A percentile compares a stretch with the other conserved stretches of the same genome.
Evolutionary conservation across 2,888 invertebrate species (phyloP).

Genomic region (Gasteruption jaculator): DNA sequence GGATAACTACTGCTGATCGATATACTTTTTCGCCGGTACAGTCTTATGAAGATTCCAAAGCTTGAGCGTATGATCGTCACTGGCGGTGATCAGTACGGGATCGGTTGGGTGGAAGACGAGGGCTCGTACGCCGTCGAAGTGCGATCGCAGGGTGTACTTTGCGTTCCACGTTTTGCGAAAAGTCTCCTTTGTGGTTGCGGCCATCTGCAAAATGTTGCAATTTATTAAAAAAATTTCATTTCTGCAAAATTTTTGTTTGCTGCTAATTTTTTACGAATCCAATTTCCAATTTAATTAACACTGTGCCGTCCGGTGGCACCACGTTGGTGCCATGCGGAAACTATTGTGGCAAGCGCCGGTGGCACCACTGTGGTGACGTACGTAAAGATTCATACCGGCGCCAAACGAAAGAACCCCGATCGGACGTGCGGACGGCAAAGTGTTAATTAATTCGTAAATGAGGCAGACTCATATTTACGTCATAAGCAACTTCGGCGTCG

Average conservation of each 20-base stretch:
- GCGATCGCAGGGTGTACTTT: conserved; percentile 92
- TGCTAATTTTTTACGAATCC: too few relatives aligned
- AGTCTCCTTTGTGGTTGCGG: conserved; percentile 78
- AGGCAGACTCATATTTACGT: too few relatives aligned
- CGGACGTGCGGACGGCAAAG: too few relatives aligned
- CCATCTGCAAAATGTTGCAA: conserved; percentile 51
- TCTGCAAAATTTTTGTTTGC: conserved; percentile 3
- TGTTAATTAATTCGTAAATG: too few relatives aligned
- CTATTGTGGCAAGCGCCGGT: too few relatives aligned
- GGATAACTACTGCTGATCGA: too few relatives aligned
- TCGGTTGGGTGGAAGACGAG: conserved; percentile 93
- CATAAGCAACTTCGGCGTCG: conserved; percentile 90
- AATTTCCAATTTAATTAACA: neutral
- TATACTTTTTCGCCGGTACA: conserved; percentile 88
- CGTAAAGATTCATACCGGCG: too few relatives aligned
- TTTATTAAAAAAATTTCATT: conserved; percentile 7
- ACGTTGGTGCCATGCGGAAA: too few relatives aligned
- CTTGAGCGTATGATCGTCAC: conserved; percentile 98
- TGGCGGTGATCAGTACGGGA: conserved; percentile 94
- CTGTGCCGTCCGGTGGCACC: too few relatives aligned
- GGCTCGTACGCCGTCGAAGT: conserved; percentile 89
- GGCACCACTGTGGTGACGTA: too few relatives aligned
- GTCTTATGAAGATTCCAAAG: conserved; percentile 99
- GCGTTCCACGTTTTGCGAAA: conserved; percentile 95
- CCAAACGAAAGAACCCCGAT: too few relatives aligned